Evolutionary conservation across 2,888 invertebrate genomes (phyloP).

Genomic region (Cenopis cana): DNA sequence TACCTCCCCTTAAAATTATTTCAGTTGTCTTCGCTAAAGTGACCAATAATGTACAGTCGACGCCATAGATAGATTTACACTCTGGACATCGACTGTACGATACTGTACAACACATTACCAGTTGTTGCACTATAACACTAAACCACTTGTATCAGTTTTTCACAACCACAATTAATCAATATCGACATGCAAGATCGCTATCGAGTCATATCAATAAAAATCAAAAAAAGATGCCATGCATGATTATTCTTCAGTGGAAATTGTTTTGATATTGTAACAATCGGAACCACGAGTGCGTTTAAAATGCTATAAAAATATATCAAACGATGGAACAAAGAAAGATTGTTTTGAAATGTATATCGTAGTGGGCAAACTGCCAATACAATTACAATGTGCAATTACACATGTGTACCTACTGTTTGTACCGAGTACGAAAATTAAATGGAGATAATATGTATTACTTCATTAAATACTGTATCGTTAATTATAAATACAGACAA

Average conservation of each 20-base stretch:
- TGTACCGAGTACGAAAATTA: constrained; percentile 3
- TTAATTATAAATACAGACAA: too few species aligned
- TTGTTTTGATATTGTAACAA: constrained; percentile 1
- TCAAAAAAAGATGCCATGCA: background rate
- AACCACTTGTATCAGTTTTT: too few species aligned
- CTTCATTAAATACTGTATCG: too few species aligned
- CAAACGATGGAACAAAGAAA: constrained; percentile 54
- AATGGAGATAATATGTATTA: background rate
- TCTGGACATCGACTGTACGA: too few species aligned
- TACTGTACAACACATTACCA: too few species aligned
- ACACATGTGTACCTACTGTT: background rate
- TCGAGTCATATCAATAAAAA: background rate
- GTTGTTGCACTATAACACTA: background rate
- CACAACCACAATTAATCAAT: too few species aligned
- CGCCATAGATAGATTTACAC: too few species aligned
- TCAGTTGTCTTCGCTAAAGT: background rate
- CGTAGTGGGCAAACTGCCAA: constrained; percentile 54
- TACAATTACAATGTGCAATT: constrained; percentile 32
- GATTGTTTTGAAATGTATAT: constrained; percentile 55
- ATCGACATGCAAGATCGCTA: background rate
- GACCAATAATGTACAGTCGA: too few species aligned
- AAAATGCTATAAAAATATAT: constrained; percentile 13
- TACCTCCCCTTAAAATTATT: too few species aligned
- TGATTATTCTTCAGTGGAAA: background rate
- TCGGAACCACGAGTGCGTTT: background rate